A percentile compares a stretch with the other conserved stretches of the same genome.
These are phyloP conservation scores for Mugil cephalus DNA, from an alignment of 2,113 vertebrate genomes.

Conservation along the genomic window DNA sequence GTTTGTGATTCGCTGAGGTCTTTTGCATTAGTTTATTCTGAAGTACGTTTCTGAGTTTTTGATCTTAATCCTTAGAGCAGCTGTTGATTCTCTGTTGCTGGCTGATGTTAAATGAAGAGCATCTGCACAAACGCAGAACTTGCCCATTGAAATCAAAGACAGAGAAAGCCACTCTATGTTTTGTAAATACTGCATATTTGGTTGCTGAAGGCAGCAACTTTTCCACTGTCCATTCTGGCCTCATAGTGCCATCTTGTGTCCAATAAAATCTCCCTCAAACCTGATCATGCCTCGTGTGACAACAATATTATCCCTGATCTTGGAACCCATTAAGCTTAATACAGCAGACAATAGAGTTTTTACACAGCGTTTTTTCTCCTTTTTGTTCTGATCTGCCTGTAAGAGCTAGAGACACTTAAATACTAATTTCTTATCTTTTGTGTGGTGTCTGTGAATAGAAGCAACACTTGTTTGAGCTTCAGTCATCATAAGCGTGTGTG, in stretches of 20 bases:
- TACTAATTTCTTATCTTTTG: background rate
- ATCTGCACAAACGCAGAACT: background rate
- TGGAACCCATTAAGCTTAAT: background rate
- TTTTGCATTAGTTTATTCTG: no score
- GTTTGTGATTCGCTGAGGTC: background rate
- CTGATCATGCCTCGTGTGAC: background rate
- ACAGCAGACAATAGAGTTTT: background rate
- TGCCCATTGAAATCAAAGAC: background rate
- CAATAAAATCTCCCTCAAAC: background rate
- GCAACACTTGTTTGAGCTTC: no score
- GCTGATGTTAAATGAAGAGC: background rate
- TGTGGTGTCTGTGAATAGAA: no score
- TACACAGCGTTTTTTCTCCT: no score
- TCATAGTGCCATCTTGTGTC: conserved; percentile 76
- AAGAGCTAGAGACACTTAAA: background rate
- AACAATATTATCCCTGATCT: background rate
- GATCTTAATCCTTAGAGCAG: background rate
- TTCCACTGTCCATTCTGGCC: conserved; percentile 14
- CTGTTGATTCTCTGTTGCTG: background rate
- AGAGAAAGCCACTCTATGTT: background rate
- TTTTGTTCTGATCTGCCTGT: background rate
- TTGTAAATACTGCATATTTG: background rate
- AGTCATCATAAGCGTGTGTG: no score
- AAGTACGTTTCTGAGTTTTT: background rate
- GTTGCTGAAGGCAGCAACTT: no score